These are phyloP conservation scores for Thalpophila matura DNA, from an alignment of 2,888 invertebrate species.

Conservation along the genomic window DNA sequence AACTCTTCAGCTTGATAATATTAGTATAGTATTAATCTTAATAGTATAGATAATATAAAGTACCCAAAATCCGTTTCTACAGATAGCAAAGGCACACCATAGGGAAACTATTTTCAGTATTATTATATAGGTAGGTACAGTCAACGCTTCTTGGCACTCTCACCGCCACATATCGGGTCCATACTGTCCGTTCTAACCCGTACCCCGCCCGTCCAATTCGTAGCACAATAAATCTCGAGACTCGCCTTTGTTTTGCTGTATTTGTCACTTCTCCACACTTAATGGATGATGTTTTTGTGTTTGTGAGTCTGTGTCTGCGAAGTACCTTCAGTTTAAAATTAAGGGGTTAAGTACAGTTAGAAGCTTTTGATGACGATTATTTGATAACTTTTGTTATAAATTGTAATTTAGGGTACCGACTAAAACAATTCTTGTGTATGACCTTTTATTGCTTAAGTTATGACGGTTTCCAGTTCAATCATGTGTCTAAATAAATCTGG, in stretches of 20 bases:
- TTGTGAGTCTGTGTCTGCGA: conserved; percentile 39
- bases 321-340: conserved; percentile 18
- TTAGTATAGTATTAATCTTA: too few relatives aligned
- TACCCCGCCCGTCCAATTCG: conserved; percentile 44
- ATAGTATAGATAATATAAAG: too few relatives aligned
- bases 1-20: too few relatives aligned
- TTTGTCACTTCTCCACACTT: conserved; percentile 45
- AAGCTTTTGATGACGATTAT: not conserved
- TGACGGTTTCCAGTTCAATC: not conserved
- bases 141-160: not conserved
- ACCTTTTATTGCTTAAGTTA: not conserved
- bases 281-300: conserved; percentile 57
- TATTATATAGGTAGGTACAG: not conserved
- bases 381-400: conserved; percentile 4
- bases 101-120: conserved; percentile 9
- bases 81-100: not conserved
- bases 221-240: conserved; percentile 56
- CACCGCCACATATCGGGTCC: not conserved
- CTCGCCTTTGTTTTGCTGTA: conserved; percentile 56
- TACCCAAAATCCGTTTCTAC: too few relatives aligned
- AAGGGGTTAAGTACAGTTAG: not conserved
- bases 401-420: too few relatives aligned
- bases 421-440: not conserved
- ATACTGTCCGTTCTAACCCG: conserved; percentile 3
- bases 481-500: conserved; percentile 34